These are phyloP conservation scores for Spheniscus humboldti DNA, from an alignment of 2,797 vertebrate species.

Conservation along the genomic window DNA sequence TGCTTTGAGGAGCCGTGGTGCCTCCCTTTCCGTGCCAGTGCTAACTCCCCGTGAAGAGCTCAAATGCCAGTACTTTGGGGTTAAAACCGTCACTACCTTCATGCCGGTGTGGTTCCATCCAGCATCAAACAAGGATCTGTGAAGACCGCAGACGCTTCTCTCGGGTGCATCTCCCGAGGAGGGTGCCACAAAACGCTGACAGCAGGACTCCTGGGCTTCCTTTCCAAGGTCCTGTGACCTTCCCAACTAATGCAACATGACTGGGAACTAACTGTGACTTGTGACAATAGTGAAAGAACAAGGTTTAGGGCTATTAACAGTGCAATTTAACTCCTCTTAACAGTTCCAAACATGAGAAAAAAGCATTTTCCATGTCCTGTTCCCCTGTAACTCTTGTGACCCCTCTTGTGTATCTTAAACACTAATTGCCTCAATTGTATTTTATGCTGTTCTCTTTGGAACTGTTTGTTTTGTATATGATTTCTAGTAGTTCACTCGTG, in stretches of 20 bases:
- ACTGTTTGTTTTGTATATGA: conserved; percentile 41
- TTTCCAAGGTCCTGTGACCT: not conserved
- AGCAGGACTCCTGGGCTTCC: not conserved
- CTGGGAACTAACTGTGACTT: conserved; percentile 22
- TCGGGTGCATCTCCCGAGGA: not conserved
- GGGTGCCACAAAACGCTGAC: not conserved
- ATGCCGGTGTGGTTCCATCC: not conserved
- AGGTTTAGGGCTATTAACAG: conserved; percentile 53
- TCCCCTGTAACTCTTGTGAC: not conserved
- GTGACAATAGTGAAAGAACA: not conserved
- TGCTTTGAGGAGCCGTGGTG: not conserved
- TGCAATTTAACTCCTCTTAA: conserved; percentile 60
- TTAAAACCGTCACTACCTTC: not conserved
- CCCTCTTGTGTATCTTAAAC: conserved; percentile 25
- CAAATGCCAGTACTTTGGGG: not conserved
- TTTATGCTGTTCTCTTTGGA: conserved; percentile 36
- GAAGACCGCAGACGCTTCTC: not conserved
- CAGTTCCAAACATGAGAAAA: conserved; percentile 5
- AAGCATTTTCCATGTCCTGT: not conserved
- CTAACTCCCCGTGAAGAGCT: not conserved
- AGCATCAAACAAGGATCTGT: not conserved
- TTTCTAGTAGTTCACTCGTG: conserved; percentile 4
- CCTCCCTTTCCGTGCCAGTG: not conserved
- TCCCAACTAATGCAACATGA: not conserved
- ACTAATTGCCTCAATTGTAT: conserved; percentile 28